Percentiles rank a stretch among this genome's conserved stretches.
Evolutionary conservation across 2,888 invertebrate species (phyloP).

Genomic region (Perizoma affinitatum): DNA sequence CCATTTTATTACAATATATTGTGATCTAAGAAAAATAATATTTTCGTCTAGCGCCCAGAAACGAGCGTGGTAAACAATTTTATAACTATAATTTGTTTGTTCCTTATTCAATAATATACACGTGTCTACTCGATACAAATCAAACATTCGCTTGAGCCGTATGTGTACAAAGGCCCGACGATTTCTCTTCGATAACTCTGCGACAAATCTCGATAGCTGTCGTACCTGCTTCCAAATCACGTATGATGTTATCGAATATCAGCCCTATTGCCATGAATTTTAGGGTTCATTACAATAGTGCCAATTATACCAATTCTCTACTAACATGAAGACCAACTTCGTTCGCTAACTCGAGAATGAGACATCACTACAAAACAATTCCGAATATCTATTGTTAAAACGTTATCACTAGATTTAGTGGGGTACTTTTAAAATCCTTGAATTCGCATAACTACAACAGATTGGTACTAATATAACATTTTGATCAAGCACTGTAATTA

Average conservation of each 20-base stretch:
- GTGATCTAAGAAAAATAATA: conserved; percentile 85
- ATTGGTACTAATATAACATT: not conserved
- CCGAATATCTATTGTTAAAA: conserved; percentile 54
- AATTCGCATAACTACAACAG: not conserved
- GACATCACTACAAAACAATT: conserved; percentile 79
- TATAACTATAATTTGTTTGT: conserved; percentile 81
- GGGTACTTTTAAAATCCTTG: conserved; percentile 55
- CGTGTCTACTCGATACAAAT: conserved; percentile 66
- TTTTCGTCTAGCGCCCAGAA: conserved; percentile 78
- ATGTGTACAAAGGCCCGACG: conserved; percentile 58
- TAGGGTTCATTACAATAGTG: conserved; percentile 17
- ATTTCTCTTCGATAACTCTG: conserved; percentile 32
- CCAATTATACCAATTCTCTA: conserved; percentile 39
- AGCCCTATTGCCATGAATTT: conserved; percentile 15
- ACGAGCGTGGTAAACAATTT: conserved; percentile 79
- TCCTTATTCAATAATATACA: conserved; percentile 58
- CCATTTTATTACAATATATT: conserved; percentile 82
- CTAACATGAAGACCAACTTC: conserved; percentile 45
- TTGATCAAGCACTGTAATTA: conserved; percentile 1
- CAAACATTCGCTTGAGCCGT: conserved; percentile 53
- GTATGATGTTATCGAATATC: conserved; percentile 7
- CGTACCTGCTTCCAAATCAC: not conserved
- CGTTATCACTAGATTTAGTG: conserved; percentile 55
- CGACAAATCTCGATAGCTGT: conserved; percentile 3
- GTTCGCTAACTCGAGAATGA: conserved; percentile 59